Conservation (phyloP, 1,140 invertebrate genomes). For the Pentalonia nigronervosa region DNA sequence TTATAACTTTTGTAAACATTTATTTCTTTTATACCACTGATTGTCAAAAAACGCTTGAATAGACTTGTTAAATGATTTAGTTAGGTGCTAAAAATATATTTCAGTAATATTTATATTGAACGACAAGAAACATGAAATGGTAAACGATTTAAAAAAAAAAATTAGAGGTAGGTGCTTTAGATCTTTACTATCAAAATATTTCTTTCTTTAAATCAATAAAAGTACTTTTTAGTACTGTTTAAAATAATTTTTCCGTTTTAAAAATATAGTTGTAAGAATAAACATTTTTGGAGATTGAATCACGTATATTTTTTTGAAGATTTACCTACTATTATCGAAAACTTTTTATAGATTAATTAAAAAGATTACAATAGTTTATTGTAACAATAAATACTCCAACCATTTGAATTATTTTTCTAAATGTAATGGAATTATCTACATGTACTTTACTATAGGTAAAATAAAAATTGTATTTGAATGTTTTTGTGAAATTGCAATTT, state of each 20-base stretch:
- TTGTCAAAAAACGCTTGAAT: constrained; percentile 9
- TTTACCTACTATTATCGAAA: no score
- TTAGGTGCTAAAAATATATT: neutral
- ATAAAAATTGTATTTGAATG: no score
- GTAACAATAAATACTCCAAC: no score
- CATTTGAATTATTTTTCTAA: no score
- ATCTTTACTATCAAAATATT: neutral
- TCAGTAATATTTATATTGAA: constrained; percentile 12
- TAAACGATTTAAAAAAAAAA: neutral
- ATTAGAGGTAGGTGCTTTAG: neutral
- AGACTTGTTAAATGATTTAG: neutral
- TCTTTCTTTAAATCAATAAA: neutral
- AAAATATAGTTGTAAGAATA: neutral
- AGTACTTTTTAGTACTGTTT: neutral
- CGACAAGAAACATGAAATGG: neutral
- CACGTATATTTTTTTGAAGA: no score
- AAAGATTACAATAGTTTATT: no score
- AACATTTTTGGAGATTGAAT: neutral
- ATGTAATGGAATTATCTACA: no score
- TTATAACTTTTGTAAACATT: neutral
- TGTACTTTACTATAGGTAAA: no score
- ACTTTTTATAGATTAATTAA: no score
- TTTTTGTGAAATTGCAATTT: no score
- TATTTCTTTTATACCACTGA: constrained; percentile 3
- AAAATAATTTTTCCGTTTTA: neutral